phyloP scores from a whole-genome alignment of 2,888 invertebrate genomes.

The Brachypalpus laphriformis region DNA sequence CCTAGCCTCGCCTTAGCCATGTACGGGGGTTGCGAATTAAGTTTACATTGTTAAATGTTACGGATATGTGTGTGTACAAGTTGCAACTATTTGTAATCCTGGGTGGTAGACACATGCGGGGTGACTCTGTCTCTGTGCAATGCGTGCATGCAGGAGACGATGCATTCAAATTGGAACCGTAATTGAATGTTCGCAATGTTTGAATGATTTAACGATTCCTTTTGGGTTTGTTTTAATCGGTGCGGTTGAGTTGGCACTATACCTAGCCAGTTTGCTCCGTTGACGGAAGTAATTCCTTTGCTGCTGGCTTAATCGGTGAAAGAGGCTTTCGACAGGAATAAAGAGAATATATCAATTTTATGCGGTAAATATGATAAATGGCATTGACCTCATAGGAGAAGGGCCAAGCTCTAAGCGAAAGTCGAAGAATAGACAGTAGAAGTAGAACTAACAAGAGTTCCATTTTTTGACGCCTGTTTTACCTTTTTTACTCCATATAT shows the following conservation, averaged over 20 bases:
- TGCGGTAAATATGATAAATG: conserved; percentile 20
- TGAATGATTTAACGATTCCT: conserved; percentile 71
- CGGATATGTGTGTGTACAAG: conserved; percentile 46
- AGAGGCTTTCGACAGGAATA: conserved; percentile 5
- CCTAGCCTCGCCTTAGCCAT: conserved; percentile 42
- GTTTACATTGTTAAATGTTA: conserved; percentile 72
- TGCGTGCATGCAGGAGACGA: conserved; percentile 31
- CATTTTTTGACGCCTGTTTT: too few relatives aligned
- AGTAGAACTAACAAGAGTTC: too few relatives aligned
- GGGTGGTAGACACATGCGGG: conserved; percentile 34
- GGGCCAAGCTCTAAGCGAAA: too few relatives aligned
- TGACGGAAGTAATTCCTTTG: conserved; percentile 59
- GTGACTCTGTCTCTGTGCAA: background rate
- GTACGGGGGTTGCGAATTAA: conserved; percentile 53
- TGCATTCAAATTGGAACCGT: conserved; percentile 62
- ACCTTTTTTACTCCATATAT: too few relatives aligned
- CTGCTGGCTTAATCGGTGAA: background rate
- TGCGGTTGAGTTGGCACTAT: conserved; percentile 48
- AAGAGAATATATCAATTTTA: conserved; percentile 43
- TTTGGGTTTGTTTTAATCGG: conserved; percentile 64
- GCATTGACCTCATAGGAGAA: conserved; percentile 12
- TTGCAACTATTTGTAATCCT: conserved; percentile 70
- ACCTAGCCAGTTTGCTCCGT: conserved; percentile 17
- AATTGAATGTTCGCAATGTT: conserved; percentile 70
- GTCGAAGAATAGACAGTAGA: too few relatives aligned